A percentile compares a stretch with the other conserved stretches of the same genome.
Evolutionary conservation across 2,888 invertebrate species (phyloP).

Genomic region (Eupithecia subumbrata): DNA sequence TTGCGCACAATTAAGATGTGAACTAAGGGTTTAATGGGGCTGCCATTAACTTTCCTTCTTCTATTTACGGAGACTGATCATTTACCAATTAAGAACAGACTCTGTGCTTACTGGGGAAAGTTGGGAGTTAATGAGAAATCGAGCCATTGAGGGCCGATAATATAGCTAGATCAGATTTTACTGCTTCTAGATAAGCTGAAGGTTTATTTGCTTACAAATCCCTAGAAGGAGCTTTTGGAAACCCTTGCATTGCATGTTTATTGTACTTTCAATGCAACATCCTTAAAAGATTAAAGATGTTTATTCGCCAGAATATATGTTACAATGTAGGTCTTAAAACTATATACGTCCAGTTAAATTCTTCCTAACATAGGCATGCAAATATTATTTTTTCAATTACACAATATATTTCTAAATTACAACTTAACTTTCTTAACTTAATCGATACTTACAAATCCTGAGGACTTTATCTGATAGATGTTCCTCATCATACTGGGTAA

Average conservation of each 20-base stretch:
- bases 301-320: too few relatives aligned
- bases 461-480: too few relatives aligned
- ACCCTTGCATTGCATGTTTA: neutral
- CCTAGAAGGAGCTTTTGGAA: neutral
- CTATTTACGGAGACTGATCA: constrained; percentile 38
- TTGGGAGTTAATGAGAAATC: constrained; percentile 34
- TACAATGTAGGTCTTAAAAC: too few relatives aligned
- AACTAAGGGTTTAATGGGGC: constrained; percentile 30
- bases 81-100: constrained; percentile 39
- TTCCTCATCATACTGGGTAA: too few relatives aligned
- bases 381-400: too few relatives aligned
- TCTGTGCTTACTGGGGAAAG: constrained; percentile 22
- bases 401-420: too few relatives aligned
- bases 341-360: too few relatives aligned
- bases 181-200: neutral
- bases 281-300: too few relatives aligned
- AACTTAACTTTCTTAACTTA: too few relatives aligned
- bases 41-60: constrained; percentile 33
- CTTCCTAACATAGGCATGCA: too few relatives aligned
- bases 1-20: constrained; percentile 36
- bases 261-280: neutral
- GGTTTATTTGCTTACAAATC: constrained; percentile 1
- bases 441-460: too few relatives aligned
- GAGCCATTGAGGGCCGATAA: neutral
- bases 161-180: neutral